Percentiles rank a stretch among this genome's conserved stretches.
These are phyloP conservation scores for Apotomis betuletana DNA, from an alignment of 2,888 invertebrate genomes.

Conservation along the genomic window DNA sequence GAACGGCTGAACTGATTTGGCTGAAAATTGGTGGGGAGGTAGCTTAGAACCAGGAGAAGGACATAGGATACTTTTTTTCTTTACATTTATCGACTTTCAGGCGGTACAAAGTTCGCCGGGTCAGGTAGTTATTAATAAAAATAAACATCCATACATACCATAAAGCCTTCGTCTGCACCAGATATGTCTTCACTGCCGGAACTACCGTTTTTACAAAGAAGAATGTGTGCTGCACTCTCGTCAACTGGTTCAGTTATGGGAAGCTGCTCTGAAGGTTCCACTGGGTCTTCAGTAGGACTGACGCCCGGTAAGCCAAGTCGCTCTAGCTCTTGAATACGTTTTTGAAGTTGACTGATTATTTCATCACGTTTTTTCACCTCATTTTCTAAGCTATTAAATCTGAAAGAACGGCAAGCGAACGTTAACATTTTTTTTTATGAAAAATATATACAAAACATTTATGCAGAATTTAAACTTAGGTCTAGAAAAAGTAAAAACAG, in stretches of 20 bases:
- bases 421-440: not conserved
- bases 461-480: not conserved
- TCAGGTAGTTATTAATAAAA: not conserved
- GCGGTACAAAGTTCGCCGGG: too few relatives aligned
- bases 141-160: constrained; percentile 57
- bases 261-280: constrained; percentile 46
- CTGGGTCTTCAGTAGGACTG: constrained; percentile 47
- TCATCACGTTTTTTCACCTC: constrained; percentile 92
- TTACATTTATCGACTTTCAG: too few relatives aligned
- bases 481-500: not conserved
- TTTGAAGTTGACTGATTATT: constrained; percentile 90
- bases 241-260: constrained; percentile 44
- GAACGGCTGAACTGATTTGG: too few relatives aligned
- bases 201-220: constrained; percentile 65
- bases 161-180: constrained; percentile 76
- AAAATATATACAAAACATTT: too few relatives aligned
- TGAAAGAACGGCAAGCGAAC: constrained; percentile 47
- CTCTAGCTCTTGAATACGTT: constrained; percentile 88
- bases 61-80: too few relatives aligned
- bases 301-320: constrained; percentile 61
- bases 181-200: constrained; percentile 79
- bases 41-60: too few relatives aligned
- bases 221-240: constrained; percentile 44
- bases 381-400: constrained; percentile 89
- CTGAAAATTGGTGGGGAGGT: too few relatives aligned